A percentile compares a stretch with the other conserved stretches of the same genome.
Conservation (phyloP, 2,888 invertebrate species). For the Drosophila borborema region DNA sequence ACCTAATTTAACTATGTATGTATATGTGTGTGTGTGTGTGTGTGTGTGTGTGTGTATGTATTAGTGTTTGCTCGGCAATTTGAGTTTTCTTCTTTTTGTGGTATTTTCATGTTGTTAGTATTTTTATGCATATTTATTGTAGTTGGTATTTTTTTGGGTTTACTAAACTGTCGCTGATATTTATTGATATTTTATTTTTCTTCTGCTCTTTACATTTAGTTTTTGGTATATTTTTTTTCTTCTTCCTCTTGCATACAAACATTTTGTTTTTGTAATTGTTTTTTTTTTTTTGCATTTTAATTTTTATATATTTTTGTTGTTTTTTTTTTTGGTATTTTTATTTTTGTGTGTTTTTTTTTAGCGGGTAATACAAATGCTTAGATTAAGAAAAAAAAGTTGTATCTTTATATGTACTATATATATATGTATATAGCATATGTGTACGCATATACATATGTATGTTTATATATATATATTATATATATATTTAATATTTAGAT, state of each 20-base stretch:
- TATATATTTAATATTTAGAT: conserved; percentile 53
- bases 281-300: conserved; percentile 48
- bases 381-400: conserved; percentile 67
- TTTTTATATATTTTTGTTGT: conserved; percentile 48
- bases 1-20: conserved; percentile 65
- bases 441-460: conserved; percentile 8
- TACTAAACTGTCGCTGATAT: conserved; percentile 67
- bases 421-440: conserved; percentile 40
- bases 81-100: conserved; percentile 5
- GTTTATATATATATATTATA: conserved; percentile 27
- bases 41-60: conserved; percentile 24
- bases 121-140: conserved; percentile 46
- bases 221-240: conserved; percentile 37
- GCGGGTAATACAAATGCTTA: conserved; percentile 78
- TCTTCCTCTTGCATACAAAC: conserved; percentile 64
- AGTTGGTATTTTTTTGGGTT: conserved; percentile 42
- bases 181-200: conserved; percentile 69
- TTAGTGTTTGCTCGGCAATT: conserved; percentile 25
- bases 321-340: conserved; percentile 28
- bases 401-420: conserved; percentile 46
- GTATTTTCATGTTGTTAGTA: conserved; percentile 18
- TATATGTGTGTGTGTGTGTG: conserved; percentile 23
- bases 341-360: conserved; percentile 41
- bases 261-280: conserved; percentile 49
- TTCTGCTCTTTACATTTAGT: conserved; percentile 53